phyloP scores from a whole-genome alignment of 2,888 invertebrate species.

The Alloplasta piceator region DNA sequence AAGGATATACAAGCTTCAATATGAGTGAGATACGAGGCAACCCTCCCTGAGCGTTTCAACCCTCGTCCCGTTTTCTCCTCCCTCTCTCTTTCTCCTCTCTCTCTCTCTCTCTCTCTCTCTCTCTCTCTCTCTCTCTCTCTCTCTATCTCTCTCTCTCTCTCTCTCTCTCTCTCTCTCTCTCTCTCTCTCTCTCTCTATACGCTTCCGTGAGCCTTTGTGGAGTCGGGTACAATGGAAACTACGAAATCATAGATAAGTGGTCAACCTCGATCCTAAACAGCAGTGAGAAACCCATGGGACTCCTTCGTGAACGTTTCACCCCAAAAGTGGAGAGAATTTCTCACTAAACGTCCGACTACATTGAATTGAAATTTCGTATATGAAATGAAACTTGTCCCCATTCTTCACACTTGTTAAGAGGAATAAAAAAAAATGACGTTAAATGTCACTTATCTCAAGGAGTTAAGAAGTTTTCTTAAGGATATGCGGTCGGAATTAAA shows the following conservation, averaged over 20 bases:
- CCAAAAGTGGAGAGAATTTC: too few relatives aligned
- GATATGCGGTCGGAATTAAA: too few relatives aligned
- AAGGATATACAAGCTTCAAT: conserved; percentile 24
- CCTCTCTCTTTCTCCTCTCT: conserved; percentile 10
- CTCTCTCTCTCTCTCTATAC: background rate
- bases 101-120: background rate
- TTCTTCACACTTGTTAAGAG: too few relatives aligned
- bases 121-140: background rate
- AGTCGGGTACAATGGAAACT: conserved; percentile 71
- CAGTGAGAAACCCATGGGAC: conserved; percentile 42
- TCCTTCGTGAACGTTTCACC: conserved; percentile 32
- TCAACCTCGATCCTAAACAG: conserved; percentile 50
- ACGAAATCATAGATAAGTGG: conserved; percentile 76
- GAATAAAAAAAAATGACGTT: too few relatives aligned
- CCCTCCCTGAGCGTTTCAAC: background rate
- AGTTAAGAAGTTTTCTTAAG: too few relatives aligned
- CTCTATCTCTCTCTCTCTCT: background rate
- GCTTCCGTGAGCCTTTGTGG: conserved; percentile 16
- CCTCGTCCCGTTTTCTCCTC: conserved; percentile 37
- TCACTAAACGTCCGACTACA: too few relatives aligned
- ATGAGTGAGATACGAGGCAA: conserved; percentile 28
- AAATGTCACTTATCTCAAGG: too few relatives aligned
- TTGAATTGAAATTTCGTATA: too few relatives aligned
- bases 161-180: conserved; percentile 49
- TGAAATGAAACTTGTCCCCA: too few relatives aligned